Evolutionary conservation across 2,797 vertebrate genomes (phyloP).

Genomic region (Euthynnus affinis): DNA sequence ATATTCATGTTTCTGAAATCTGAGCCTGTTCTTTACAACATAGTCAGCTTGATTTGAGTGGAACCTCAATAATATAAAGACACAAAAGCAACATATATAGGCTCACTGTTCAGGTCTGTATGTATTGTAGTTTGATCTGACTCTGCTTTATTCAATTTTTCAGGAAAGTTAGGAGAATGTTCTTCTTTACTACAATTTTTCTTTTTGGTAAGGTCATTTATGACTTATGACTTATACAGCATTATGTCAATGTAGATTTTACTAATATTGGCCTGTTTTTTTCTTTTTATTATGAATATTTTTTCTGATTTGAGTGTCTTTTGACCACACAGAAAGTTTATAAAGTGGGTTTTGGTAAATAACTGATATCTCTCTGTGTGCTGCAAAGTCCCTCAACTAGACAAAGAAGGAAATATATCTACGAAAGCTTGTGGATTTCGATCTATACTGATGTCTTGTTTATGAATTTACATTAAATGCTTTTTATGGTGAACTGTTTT

Average conservation of each 20-base stretch:
- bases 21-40: conserved; percentile 36
- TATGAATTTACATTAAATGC: conserved; percentile 52
- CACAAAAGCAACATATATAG: conserved; percentile 2
- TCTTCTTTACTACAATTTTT: conserved; percentile 71
- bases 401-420: conserved; percentile 18
- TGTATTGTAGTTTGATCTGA: neutral
- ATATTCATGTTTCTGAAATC: conserved; percentile 43
- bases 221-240: neutral
- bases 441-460: conserved; percentile 22
- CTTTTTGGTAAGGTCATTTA: conserved; percentile 80
- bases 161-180: conserved; percentile 74
- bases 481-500: conserved; percentile 57
- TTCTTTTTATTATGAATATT: neutral
- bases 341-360: neutral
- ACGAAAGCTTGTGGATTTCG: conserved; percentile 32
- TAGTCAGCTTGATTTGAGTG: conserved; percentile 52
- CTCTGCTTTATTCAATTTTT: conserved; percentile 39
- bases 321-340: neutral
- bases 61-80: conserved; percentile 30
- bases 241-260: neutral
- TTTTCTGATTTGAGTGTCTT: neutral
- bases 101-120: neutral
- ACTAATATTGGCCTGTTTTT: neutral
- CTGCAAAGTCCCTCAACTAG: conserved; percentile 4
- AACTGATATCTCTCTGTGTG: conserved; percentile 20